Evolutionary conservation across 2,113 vertebrate genomes (phyloP).

Genomic region (Oncorhynchus masou): DNA sequence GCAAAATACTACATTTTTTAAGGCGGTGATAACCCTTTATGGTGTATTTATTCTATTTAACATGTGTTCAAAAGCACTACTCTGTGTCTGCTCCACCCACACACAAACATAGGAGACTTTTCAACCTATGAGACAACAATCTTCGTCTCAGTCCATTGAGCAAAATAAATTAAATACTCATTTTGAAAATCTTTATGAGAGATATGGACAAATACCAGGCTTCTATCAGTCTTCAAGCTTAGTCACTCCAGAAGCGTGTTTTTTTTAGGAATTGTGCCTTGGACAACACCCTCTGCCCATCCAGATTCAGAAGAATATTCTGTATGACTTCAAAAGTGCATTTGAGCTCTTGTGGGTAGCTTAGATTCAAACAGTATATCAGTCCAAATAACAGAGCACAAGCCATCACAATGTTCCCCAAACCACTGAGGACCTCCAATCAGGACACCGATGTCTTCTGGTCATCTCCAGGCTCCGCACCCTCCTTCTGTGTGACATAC

Average conservation of each 20-base stretch:
- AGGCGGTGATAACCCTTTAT: too few species aligned
- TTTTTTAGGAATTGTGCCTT: background rate
- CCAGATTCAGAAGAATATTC: conserved; percentile 3
- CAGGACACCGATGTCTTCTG: conserved; percentile 10
- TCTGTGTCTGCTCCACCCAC: too few species aligned
- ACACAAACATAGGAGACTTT: too few species aligned
- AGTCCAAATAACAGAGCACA: conserved; percentile 18
- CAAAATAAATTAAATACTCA: too few species aligned
- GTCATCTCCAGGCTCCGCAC: conserved; percentile 9
- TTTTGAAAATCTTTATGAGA: background rate
- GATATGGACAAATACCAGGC: too few species aligned
- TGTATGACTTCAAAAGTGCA: conserved; percentile 16
- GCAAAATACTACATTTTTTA: too few species aligned
- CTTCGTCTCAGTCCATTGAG: too few species aligned
- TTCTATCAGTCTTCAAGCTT: background rate
- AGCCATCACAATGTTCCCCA: background rate
- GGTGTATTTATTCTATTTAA: too few species aligned
- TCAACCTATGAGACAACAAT: too few species aligned
- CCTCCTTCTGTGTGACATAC: conserved; percentile 10
- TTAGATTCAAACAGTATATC: conserved; percentile 12
- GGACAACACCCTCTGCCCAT: conserved; percentile 12
- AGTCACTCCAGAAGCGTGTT: background rate
- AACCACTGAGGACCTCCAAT: conserved; percentile 13
- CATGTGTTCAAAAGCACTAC: too few species aligned
- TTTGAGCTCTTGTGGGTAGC: conserved; percentile 21